Base-by-base conservation (phyloP, 2,888 invertebrate species). In the Drosophila imparisetae region DNA sequence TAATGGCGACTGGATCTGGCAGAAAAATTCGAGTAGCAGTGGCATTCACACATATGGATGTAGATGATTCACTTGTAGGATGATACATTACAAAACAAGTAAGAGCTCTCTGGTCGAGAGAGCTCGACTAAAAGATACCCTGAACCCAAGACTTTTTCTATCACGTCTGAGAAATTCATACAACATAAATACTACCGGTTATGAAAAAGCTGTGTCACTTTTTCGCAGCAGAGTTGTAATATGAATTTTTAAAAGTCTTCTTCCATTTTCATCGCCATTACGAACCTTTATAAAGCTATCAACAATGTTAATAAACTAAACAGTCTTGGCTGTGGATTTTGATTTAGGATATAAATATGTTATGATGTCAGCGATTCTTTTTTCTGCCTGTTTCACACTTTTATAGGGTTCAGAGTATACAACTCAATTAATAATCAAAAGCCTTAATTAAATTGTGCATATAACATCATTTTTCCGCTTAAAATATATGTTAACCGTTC, bases 1-100 rank as follows among this genome's bases (percentile, higher is more conserved):
- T 74, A 57, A 50, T 42, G 57, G 61, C 58, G 53, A 66, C 55
- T 57, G 66, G 40, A 67, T 55, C 42, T 57, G 57, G 30, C 66
- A 61, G 24, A n/a, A 18, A 66, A 59, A 57, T 21, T 29, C 48
- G n/a, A 58, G 66, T 48, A 76, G 60, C 58, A 34, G 52, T 48
- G 27, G 18, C 40, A 69, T n/a, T 32, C 32, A 32, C 10, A 30
- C 27, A 65, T 18, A 18, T 6, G 13, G 7, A 54, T 24, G 10
- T 42, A 60, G 36, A 49, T 54, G 30, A 72, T 40, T 38, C 54
- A 49, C 45, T 54, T n/a, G 18, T 11, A 8, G 30, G 60, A 66
- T 55, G 53, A 45, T 15, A 13, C 45, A 21, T 42, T 42, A 42
- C 21, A 21, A 36, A 6, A 21, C 11, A 15, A 45, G 15, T 45